Evolutionary conservation across 1,140 invertebrate species (phyloP), one percentile per base, ranked within the genome.

Genomic region (Zaprionus capensis): DNA sequence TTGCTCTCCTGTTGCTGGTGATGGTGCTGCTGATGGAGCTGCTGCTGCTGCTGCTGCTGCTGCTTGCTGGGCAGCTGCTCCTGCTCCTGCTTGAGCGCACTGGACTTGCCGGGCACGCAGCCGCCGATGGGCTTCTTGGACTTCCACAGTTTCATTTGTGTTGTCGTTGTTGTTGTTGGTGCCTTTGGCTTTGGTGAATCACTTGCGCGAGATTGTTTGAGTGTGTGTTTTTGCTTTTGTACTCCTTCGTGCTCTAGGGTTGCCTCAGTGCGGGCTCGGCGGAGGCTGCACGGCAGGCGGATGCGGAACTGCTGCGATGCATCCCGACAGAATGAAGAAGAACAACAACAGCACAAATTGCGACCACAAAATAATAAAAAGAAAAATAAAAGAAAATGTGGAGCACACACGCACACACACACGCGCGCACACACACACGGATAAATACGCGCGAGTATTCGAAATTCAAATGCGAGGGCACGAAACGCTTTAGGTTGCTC

Each of bases 111-210:
- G 14, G 91, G 91, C 58, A 92, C 91, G 69, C 91, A 92, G 44
- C 91, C 90, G 15, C 78, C 82, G 38, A 92, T 92, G 56, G 91
- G 91, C 57, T 92, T 92, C 61, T 92, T 92, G 1, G 91, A 85
- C 70, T 92, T 92, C 91, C 91, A 92, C 82, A 92, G 46, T 75
- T 92, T 92, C 91, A 92, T 92, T 66, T 66, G 24, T 31, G 7
- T 31, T 31, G 28, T 11, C 7, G 28, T 11, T 31, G 28, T 31
- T 34, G 9, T 11, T 31, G 28, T 31, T 31, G 28, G 9, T 31
- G 28, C 7, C 9, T 31, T 6, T 38, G 12, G 11, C 12, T 59
- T 49, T 24, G 34, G n/a, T 15, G 41, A 44, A 34, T 41, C 12
- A 56, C 17, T 68, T 68, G 38, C 17, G 36, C 14, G 12, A 56